Evolutionary conservation across 2,888 invertebrate genomes (phyloP), one percentile per base, ranked within the genome.

Genomic region (Smittia sp.): DNA sequence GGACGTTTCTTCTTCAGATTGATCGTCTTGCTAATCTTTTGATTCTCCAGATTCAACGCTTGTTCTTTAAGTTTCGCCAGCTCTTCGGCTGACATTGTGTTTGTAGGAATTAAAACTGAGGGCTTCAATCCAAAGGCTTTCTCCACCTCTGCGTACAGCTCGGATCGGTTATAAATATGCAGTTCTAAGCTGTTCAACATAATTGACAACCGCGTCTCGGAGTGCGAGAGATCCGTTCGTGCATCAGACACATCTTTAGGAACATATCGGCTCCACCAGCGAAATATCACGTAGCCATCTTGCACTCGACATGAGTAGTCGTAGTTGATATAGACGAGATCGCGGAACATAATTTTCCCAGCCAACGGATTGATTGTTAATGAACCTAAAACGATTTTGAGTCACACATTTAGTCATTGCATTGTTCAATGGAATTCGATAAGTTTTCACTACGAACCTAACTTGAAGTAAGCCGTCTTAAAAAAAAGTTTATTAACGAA

Each of bases 261-360:
- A 69, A 96, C 91, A 81, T 96, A 96, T 39, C 94, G 92, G 76
- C 95, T 86, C 98, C 98, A 99, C 94, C 97, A 99, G 68, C 97
- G 87, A 84, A 99, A 98, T 83, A 98, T 95, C 76, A 97, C 86
- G 87, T 96, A 97, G 1, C 98, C 98, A 85, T 98, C 98, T 82
- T 97, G 97, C 76, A 97, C 89, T 76, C 97, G 87, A 54, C 96
- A 82, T 38, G 95, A 92, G 82, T 92, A 96, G 84, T 99, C 98
- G 79, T 94, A 92, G 76, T 93, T 96, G 75, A 96, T 92, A 79
- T 94, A 96, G 73, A 94, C 91, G 77, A 98, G 89, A 84, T 98
- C 96, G 74, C 96, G 87, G 82, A 98, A 97, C 98, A 98, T 98
- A 73, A 99, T 91, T 84, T 98, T 98, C 1, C 99, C 99, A 73